Conservation (phyloP, 2,113 vertebrate species). For the Ceratotherium simum region DNA sequence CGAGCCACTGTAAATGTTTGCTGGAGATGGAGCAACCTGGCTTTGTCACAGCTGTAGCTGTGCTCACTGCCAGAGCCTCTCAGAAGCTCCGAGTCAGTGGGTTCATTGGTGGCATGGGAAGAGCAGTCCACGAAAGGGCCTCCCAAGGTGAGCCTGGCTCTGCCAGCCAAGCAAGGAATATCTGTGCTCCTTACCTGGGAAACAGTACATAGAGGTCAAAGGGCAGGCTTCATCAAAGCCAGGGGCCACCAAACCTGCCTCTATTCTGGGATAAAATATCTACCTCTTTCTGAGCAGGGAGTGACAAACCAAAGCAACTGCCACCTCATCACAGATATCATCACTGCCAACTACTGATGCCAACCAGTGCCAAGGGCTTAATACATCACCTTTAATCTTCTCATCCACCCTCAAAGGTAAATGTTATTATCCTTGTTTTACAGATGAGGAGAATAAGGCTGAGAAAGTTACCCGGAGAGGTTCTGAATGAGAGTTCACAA, state of each 20-base stretch:
- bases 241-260: neutral
- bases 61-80: slow-evolving; percentile 60
- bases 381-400: neutral
- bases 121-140: neutral
- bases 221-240: neutral
- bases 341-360: neutral
- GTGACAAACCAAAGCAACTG: neutral
- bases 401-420: neutral
- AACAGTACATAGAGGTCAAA: neutral
- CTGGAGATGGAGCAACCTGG: slow-evolving; percentile 76
- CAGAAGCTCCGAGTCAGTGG: neutral
- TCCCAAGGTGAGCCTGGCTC: slow-evolving; percentile 14
- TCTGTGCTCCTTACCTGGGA: neutral
- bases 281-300: neutral
- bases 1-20: slow-evolving; percentile 79
- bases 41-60: slow-evolving; percentile 13
- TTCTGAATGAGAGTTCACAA: neutral
- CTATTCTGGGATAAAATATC: neutral
- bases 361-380: neutral
- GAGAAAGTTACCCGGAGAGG: neutral
- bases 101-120: neutral
- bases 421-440: neutral
- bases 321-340: neutral
- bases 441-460: neutral
- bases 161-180: neutral